Percentiles rank a stretch among this genome's conserved stretches.
phyloP scores from a whole-genome alignment of 1,140 invertebrate species.

The Euwallacea similis region DNA sequence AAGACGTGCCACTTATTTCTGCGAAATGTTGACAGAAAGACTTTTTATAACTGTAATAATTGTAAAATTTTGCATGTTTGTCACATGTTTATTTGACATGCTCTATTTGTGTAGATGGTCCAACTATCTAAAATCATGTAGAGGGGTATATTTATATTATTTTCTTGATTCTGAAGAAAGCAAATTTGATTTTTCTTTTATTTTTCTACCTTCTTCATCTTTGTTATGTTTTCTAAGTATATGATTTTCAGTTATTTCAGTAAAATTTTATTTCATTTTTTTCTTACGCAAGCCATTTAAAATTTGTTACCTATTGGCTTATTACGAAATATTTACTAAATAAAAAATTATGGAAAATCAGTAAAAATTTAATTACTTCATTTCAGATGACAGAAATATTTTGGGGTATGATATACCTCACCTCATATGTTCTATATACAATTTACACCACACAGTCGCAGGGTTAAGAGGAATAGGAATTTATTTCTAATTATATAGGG shows the following conservation, averaged over 20 bases:
- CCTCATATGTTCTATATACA: not conserved
- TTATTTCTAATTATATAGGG: too few species aligned
- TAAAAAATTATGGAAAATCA: not conserved
- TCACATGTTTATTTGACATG: not conserved
- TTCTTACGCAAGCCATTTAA: not conserved
- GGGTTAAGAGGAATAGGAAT: too few species aligned
- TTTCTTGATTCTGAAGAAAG: not conserved
- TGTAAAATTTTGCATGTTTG: not conserved
- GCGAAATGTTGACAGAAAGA: slow-evolving; percentile 6
- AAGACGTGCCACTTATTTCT: not conserved
- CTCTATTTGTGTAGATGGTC: not conserved
- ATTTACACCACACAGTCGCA: slow-evolving; percentile 6
- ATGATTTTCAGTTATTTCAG: slow-evolving; percentile 3
- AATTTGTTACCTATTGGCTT: not conserved
- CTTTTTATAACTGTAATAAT: not conserved
- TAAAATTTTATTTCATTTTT: not conserved
- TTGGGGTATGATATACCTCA: slow-evolving; percentile 7
- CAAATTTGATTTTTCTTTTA: not conserved
- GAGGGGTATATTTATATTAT: not conserved
- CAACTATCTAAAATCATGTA: not conserved
- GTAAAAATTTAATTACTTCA: not conserved
- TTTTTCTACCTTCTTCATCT: slow-evolving; percentile 3
- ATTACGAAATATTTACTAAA: not conserved
- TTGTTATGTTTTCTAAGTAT: slow-evolving; percentile 9
- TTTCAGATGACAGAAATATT: not conserved